Conservation (phyloP, 2,113 vertebrate species). For the Pyrgilauda ruficollis region DNA sequence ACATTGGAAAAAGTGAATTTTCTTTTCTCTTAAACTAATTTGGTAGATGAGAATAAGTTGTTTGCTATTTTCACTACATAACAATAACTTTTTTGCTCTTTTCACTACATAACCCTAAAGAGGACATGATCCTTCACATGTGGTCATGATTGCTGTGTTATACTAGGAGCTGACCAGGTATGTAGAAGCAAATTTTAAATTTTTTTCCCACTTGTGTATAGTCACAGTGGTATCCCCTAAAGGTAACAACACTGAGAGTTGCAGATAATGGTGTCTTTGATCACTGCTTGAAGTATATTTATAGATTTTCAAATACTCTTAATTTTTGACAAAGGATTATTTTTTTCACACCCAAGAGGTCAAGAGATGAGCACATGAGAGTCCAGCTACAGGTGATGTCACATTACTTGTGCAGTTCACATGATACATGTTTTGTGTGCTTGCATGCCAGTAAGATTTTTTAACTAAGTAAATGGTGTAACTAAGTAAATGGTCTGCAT, state of each 20-base stretch:
- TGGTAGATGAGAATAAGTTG: not conserved
- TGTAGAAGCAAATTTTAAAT: not conserved
- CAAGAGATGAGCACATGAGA: not conserved
- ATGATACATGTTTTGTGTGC: not conserved
- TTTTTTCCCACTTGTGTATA: not conserved
- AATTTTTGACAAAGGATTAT: not conserved
- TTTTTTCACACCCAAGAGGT: not conserved
- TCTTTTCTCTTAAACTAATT: not conserved
- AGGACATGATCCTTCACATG: accelerated
- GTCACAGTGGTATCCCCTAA: not conserved
- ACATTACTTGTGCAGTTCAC: not conserved
- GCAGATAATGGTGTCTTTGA: not conserved
- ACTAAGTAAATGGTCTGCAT: no score
- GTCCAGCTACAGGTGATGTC: not conserved
- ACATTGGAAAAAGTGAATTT: not conserved
- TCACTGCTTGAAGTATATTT: not conserved
- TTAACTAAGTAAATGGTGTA: accelerated
- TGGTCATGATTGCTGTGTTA: not conserved
- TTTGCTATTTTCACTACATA: not conserved
- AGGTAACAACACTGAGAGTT: not conserved
- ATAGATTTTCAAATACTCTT: not conserved
- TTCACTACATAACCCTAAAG: not conserved
- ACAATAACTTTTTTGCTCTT: not conserved
- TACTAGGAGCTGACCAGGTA: not conserved
- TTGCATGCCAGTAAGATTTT: not conserved